Percentiles rank a stretch among this genome's conserved stretches.
Evolutionary conservation across 2,797 vertebrate species (phyloP).

Genomic region (Gymnocypris eckloni): DNA sequence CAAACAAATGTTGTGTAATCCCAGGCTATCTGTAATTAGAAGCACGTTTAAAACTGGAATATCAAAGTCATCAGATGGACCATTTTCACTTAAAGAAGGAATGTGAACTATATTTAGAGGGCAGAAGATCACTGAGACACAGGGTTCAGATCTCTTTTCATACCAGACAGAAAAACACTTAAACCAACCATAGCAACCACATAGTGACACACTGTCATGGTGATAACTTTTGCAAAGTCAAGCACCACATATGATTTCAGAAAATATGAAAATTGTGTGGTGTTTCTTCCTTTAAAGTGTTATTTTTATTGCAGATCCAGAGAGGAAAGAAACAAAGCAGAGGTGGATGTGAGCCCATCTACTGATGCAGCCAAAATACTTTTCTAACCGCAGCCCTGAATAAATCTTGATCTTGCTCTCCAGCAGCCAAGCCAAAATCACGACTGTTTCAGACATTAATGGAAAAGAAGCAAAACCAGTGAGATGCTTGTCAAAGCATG

Average conservation of each 20-base stretch:
- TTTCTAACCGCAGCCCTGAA: slow-evolving; percentile 11
- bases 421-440: slow-evolving; percentile 8
- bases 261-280: not conserved
- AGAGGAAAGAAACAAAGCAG: slow-evolving; percentile 24
- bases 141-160: not conserved
- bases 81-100: not conserved
- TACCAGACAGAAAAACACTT: not conserved
- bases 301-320: not conserved
- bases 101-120: not conserved
- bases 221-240: not conserved
- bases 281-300: not conserved
- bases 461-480: slow-evolving; percentile 9
- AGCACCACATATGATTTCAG: not conserved
- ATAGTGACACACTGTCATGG: not conserved
- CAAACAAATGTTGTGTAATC: no score
- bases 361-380: not conserved
- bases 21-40: no score
- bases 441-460: slow-evolving; percentile 10
- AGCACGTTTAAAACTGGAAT: no score
- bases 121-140: not conserved
- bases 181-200: not conserved
- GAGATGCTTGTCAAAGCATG: slow-evolving; percentile 15
- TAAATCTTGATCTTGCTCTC: not conserved
- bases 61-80: not conserved
- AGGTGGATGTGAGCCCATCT: slow-evolving; percentile 9